These are phyloP conservation scores for Theristicus caerulescens DNA, from an alignment of 2,113 vertebrate species.

Conservation along the genomic window DNA sequence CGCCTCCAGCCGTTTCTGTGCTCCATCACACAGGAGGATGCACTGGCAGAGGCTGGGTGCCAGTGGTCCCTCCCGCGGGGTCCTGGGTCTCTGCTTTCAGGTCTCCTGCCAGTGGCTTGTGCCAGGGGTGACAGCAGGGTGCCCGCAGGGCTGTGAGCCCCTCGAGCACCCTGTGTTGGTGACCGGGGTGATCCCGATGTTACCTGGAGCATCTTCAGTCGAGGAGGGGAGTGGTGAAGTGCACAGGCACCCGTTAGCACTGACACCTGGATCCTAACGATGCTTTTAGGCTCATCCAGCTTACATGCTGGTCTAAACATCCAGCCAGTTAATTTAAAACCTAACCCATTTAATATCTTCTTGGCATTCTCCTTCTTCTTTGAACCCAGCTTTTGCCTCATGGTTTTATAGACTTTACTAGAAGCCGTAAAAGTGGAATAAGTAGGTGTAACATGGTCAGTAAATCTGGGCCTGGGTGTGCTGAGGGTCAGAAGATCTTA, in stretches of 20 bases:
- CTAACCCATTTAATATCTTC: neutral
- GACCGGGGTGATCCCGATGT: fast-evolving
- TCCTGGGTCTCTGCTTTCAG: neutral
- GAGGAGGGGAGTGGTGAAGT: neutral
- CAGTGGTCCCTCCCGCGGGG: fast-evolving
- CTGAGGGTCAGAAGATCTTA: neutral
- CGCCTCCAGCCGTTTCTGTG: neutral
- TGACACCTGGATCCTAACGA: neutral
- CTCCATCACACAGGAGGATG: neutral
- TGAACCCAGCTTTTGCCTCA: neutral
- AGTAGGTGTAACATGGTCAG: neutral
- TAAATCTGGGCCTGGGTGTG: neutral
- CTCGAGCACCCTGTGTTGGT: neutral
- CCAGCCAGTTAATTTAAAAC: neutral
- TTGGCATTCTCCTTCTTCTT: neutral
- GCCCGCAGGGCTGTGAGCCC: neutral
- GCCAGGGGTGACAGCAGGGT: neutral
- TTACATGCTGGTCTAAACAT: neutral
- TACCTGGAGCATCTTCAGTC: neutral
- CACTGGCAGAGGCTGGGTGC: neutral
- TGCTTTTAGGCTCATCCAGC: neutral
- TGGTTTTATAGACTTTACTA: neutral
- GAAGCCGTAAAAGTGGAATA: neutral
- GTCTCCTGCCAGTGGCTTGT: neutral
- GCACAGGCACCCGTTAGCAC: neutral